A percentile compares a stretch with the other conserved stretches of the same genome.
Evolutionary conservation across 2,113 vertebrate species (phyloP).

Genomic region (Saccopteryx bilineata): DNA sequence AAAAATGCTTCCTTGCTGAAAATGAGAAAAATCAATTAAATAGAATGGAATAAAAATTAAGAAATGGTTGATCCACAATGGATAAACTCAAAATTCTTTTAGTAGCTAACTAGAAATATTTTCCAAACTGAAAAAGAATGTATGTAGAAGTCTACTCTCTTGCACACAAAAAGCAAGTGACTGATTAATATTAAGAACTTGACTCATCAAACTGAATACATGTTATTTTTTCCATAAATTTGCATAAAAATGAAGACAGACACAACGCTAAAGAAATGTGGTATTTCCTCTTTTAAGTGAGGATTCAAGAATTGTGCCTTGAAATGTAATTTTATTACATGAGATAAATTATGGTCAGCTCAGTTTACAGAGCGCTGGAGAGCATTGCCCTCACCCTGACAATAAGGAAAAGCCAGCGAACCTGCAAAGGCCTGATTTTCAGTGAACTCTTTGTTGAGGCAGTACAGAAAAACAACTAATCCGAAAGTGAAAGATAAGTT

Average conservation of each 20-base stretch:
- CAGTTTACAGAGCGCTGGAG: background rate
- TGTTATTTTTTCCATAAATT: background rate
- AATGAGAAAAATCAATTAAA: background rate
- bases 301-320: background rate
- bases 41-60: background rate
- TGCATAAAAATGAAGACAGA: background rate
- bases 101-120: background rate
- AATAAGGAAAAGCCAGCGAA: background rate
- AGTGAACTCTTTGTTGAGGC: background rate
- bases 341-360: background rate
- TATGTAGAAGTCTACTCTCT: background rate
- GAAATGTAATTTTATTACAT: background rate
- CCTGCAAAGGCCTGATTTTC: background rate
- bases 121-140: background rate
- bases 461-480: background rate
- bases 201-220: background rate
- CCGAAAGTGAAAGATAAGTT: background rate
- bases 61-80: background rate
- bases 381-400: background rate
- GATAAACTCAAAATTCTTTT: background rate
- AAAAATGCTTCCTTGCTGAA: background rate
- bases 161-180: background rate
- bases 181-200: background rate
- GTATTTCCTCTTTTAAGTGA: background rate
- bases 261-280: background rate